A percentile compares a stretch with the other conserved stretches of the same genome.
Evolutionary conservation across 2,797 vertebrate species (phyloP).

Genomic region (Intellagama lesueurii): DNA sequence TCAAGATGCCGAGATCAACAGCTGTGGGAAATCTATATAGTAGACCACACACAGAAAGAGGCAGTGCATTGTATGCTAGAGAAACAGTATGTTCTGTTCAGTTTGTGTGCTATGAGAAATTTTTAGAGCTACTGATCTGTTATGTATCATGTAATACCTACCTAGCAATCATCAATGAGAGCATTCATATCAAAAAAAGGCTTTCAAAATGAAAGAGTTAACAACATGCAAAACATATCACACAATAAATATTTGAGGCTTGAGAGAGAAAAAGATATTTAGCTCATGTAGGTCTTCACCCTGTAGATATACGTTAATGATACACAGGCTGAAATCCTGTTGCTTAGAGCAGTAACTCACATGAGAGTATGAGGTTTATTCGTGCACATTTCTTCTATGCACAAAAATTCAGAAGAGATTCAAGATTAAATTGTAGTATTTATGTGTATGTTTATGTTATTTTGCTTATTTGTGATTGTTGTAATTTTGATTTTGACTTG

Average conservation of each 20-base stretch:
- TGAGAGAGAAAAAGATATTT: background rate
- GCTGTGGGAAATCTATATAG: constrained; percentile 4
- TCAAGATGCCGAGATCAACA: constrained; percentile 19
- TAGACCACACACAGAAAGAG: constrained; percentile 28
- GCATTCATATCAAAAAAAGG: constrained; percentile 4
- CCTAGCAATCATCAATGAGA: constrained; percentile 8
- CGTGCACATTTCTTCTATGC: too few relatives aligned
- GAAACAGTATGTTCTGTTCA: constrained; percentile 6
- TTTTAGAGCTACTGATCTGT: constrained; percentile 1
- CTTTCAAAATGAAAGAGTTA: background rate
- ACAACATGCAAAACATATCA: background rate
- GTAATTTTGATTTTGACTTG: too few relatives aligned
- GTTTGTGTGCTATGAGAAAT: constrained; percentile 4
- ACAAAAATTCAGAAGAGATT: too few relatives aligned
- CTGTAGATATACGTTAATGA: background rate
- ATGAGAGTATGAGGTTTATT: too few relatives aligned
- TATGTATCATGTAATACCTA: constrained; percentile 13
- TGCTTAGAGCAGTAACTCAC: too few relatives aligned
- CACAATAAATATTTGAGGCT: background rate
- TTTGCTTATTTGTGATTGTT: too few relatives aligned
- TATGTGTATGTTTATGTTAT: too few relatives aligned
- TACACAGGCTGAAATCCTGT: too few relatives aligned
- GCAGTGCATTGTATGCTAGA: background rate
- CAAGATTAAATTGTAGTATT: too few relatives aligned
- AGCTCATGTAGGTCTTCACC: background rate